Evolutionary conservation across 2,797 vertebrate species (phyloP).

Genomic region (Helarctos malayanus): DNA sequence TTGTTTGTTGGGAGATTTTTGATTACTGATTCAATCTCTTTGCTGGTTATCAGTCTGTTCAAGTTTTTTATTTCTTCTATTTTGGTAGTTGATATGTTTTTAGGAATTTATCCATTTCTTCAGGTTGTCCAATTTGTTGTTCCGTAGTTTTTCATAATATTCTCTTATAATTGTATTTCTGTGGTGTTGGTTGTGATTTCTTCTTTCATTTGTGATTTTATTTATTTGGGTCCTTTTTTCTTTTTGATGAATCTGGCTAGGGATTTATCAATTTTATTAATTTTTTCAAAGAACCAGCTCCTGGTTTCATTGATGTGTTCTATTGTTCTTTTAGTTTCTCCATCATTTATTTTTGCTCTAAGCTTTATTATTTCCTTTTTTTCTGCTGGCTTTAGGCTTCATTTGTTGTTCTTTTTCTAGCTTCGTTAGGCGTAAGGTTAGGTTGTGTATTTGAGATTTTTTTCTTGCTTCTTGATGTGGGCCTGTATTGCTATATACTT

Average conservation of each 20-base stretch:
- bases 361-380: background rate
- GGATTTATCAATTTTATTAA: background rate
- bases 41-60: background rate
- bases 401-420: background rate
- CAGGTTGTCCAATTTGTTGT: background rate
- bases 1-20: background rate
- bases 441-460: background rate
- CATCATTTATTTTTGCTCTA: background rate
- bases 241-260: background rate
- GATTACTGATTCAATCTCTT: background rate
- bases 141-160: background rate
- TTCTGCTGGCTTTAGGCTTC: background rate
- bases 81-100: background rate
- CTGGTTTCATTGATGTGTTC: background rate
- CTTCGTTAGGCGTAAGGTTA: background rate
- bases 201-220: background rate
- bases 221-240: background rate
- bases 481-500: background rate
- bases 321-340: background rate
- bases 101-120: background rate
- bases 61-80: background rate
- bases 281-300: background rate
- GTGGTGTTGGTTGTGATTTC: background rate
- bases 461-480: background rate
- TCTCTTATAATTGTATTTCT: background rate